These are phyloP conservation scores for Cephalotes varians DNA, from an alignment of 2,888 invertebrate genomes.

Conservation along the genomic window DNA sequence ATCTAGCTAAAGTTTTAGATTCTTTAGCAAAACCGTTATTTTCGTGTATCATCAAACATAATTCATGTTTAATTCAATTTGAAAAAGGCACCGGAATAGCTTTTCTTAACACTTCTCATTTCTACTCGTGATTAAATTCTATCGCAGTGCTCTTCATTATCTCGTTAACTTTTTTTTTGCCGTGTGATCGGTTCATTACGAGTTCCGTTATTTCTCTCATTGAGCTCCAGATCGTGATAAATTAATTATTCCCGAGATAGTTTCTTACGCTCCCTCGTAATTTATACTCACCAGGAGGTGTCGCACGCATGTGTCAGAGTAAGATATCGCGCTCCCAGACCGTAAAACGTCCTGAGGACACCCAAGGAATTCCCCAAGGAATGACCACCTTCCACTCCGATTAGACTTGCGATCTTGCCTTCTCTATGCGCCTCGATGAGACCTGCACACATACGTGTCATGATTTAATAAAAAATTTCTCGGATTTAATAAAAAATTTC, in stretches of 20 bases:
- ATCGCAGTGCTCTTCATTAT: not conserved
- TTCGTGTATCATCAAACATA: not conserved
- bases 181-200: not conserved
- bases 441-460: constrained; percentile 85
- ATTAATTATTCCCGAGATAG: constrained; percentile 13
- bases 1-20: too few species aligned
- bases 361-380: constrained; percentile 96
- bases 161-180: not conserved
- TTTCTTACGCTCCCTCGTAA: not conserved
- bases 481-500: constrained; percentile 5
- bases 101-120: not conserved
- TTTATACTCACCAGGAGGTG: constrained; percentile 91
- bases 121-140: not conserved
- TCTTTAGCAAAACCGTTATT: too few species aligned
- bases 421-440: constrained; percentile 90
- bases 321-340: constrained; percentile 95
- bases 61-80: not conserved
- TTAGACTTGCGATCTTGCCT: constrained; percentile 94
- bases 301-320: constrained; percentile 97
- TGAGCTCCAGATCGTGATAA: not conserved
- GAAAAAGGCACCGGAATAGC: not conserved
- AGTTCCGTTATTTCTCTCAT: not conserved
- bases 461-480: constrained; percentile 4
- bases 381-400: constrained; percentile 97
- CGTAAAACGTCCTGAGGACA: constrained; percentile 95